Base-by-base conservation (phyloP, 2,888 invertebrate genomes). In the Spilarctia lutea region DNA sequence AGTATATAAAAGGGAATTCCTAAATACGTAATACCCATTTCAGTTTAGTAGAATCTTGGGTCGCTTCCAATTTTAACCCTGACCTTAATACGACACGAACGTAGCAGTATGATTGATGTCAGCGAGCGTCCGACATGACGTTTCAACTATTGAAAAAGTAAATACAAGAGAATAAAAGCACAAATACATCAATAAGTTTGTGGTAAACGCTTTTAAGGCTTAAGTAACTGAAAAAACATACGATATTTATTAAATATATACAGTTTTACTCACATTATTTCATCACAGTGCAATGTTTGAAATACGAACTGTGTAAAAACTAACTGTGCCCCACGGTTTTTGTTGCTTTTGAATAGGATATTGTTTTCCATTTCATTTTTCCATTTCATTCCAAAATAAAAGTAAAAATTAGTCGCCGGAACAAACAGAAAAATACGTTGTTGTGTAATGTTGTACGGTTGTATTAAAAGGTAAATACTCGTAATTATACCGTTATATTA, bases 1-100 rank as follows among this genome's bases (percentile, higher is more conserved):
- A 45, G 18, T 45, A 8, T 60, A 16, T 13, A 16, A 60, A 16
- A 60, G 13, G 13, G 30, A 18, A 30, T 30, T 18, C 30, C 18
- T 60, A 30, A 63, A 30, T 2, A 7, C 48, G 45, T 48, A 68
- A 48, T 48, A 48, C 24, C 33, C 33, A 68, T 48, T 6, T 68
- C 6, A 48, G 11, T 45, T 68, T 45, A 45, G 35, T 68, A 33
- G 30, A 68, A 20, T 24, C 24, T 68, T 68, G 68, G 68, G 33
- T 48, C 6, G 24, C 45, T 24, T 68, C 24, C 24, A 68, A 68
- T 48, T 30, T 68, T 45, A 45, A 30, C 11, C 33, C 30, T 48
- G 68, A 68, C 68, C 68, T 68, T 48, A 68, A 68, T 68, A 68
- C 27, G 42, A 56, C n/a, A 63, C 11, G 30, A 68, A 45, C 16